A percentile compares a stretch with the other conserved stretches of the same genome.
phyloP scores from a whole-genome alignment of 2,888 invertebrate species.

The Palloptera scutellata region DNA sequence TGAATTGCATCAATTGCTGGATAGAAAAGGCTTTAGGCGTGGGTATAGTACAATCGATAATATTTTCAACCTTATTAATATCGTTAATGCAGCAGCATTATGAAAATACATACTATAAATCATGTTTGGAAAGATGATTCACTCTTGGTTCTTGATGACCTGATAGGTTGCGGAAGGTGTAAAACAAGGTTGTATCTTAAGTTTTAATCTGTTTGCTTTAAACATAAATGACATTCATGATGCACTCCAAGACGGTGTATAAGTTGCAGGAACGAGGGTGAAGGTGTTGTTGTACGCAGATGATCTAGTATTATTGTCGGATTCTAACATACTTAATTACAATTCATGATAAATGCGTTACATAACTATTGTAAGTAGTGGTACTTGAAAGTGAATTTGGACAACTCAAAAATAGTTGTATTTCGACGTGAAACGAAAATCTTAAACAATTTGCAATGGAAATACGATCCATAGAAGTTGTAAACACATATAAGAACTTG shows the following conservation, averaged over 20 bases:
- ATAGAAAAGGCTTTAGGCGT: no score
- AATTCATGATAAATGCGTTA: slow-evolving; percentile 16
- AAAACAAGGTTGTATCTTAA: no score
- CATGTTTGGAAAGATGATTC: no score
- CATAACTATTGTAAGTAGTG: slow-evolving; percentile 14
- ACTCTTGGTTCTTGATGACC: no score
- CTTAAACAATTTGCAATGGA: neutral
- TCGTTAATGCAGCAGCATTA: no score
- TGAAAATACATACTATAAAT: no score
- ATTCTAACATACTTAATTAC: slow-evolving; percentile 4
- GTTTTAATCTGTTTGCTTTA: no score
- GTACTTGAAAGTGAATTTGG: slow-evolving; percentile 15
- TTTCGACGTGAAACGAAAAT: slow-evolving; percentile 6
- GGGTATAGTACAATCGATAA: no score
- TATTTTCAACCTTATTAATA: no score
- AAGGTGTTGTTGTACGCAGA: slow-evolving; percentile 28
- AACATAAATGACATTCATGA: neutral
- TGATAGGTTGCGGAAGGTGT: no score
- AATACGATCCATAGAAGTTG: neutral
- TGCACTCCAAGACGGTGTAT: neutral
- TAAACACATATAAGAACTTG: slow-evolving; percentile 15
- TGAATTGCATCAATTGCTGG: no score
- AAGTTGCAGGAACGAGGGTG: neutral
- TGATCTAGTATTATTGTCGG: slow-evolving; percentile 21
- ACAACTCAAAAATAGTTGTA: slow-evolving; percentile 10